Evolutionary conservation across 2,797 vertebrate species (phyloP), one percentile per base, ranked within the genome.

Genomic region (Telmatherina bonti): DNA sequence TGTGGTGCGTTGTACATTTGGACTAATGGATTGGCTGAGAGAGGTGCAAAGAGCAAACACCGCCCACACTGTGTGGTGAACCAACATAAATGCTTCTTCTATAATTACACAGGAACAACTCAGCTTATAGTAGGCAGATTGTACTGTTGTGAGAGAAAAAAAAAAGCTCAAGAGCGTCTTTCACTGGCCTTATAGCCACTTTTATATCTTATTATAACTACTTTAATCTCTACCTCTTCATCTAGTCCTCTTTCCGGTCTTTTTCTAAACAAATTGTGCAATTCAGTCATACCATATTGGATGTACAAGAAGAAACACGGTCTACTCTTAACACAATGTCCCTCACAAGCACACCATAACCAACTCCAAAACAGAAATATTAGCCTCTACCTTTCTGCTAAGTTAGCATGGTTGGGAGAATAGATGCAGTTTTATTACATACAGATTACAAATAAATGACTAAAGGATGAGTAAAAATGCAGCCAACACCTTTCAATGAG

Each of bases 71-170:
- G 56, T 59, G 74, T 69, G 77, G 56, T 64, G 61, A 70, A 75
- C 73, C 82, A 78, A 68, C 81, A 80, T 38, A 84, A 83, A 84
- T 35, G 65, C 76, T 74, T 87, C 67, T 83, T 81, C 82, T 64
- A 76, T 86, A 89, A 88, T 91, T 85, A 87, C 82, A 78, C 73
- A 59, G 86, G 73, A 84, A 82, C 78, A 77, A 85, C 81, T 67
- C 60, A 0, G 69, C 84, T 72, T 82, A 82, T 78, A 85, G 81
- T 74, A 67, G 67, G 53, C 82, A 81, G 74, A 89, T 89, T 90
- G 87, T 71, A 77, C 68, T 41, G 75, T 74, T 66, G 62, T 29
- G 61, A 70, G 56, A 15, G 24, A 13, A 11, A 22, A 24, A 66
- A 70, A 65, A 70, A 65, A 61, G 11, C 63, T 27, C 20, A 57